Evolutionary conservation across 2,888 invertebrate species (phyloP), one percentile per base, ranked within the genome.

Genomic region (Temnothorax rugatulus): DNA sequence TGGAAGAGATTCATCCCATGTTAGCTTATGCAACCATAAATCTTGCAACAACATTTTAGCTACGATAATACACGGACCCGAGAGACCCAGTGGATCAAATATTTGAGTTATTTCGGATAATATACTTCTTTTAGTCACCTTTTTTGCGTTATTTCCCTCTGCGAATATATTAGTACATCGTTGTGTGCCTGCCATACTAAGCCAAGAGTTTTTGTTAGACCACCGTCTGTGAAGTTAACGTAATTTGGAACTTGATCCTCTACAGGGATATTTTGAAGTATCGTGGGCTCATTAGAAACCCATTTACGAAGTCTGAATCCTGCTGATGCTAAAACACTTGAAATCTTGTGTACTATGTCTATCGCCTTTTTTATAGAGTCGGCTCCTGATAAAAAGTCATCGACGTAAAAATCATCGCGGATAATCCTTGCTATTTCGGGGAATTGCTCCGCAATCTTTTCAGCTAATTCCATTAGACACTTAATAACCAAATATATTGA

Each of bases 271-370:
- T 68, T 3, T 2, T 2, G 0, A 2, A 25, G 4, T 11, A 66
- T n/a, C 2, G 4, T 0, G 1, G 44, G 18, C 0, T 64, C 57
- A 11, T 77, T 77, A 2, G 77, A 54, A 0, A 25, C 2, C 77
- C 77, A 77, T 15, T 77, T 64, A 0, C 66, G 15, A 0, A 77
- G 21, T 5, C 25, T 57, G 4, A 77, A 77, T 7, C 66, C 66
- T n/a, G 52, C 66, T 15, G 41, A n/a, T 3, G 2, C 8, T 0
- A 66, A 2, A 3, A 77, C 13, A 0, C 0, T 1, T 7, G 59
- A 59, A 7, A 38, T 0, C 7, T 38, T 38, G 5, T 38, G 38
- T 8, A 38, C 38, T 38, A 38, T 38, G 0, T 38, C 38, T 7
- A 0, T 38, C 1, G 38, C 38, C 8, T 8, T 1, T 7, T 38